These are phyloP conservation scores for Sesia bembeciformis DNA, from an alignment of 2,888 invertebrate species.

Conservation along the genomic window DNA sequence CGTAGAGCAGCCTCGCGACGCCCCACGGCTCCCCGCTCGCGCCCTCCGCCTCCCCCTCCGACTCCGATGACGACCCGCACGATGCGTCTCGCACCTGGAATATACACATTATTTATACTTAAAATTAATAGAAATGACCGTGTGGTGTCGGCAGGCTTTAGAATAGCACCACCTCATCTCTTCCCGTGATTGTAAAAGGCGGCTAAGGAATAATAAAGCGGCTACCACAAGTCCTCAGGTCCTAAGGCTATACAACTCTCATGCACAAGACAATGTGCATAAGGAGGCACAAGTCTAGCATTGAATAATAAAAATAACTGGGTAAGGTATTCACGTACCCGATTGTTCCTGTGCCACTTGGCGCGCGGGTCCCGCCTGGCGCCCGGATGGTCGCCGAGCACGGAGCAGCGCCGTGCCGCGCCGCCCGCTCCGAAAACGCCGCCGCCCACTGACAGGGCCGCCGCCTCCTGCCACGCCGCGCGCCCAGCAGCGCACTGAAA, in stretches of 20 bases:
- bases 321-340: slow-evolving; percentile 70
- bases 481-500: slow-evolving; percentile 86
- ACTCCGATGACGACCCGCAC: slow-evolving; percentile 82
- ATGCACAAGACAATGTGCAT: too few species aligned
- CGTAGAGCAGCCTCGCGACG: slow-evolving; percentile 88
- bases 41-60: slow-evolving; percentile 79
- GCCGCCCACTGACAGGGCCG: slow-evolving; percentile 61
- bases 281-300: too few species aligned
- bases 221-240: too few species aligned
- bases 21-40: slow-evolving; percentile 83
- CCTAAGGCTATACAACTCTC: too few species aligned
- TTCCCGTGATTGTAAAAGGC: too few species aligned
- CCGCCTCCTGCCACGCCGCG: slow-evolving; percentile 86
- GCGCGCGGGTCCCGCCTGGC: slow-evolving; percentile 57
- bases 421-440: slow-evolving; percentile 70
- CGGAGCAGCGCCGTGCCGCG: slow-evolving; percentile 71
- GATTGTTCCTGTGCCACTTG: slow-evolving; percentile 93
- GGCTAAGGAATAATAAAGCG: too few species aligned
- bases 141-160: too few species aligned
- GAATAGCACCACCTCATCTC: too few species aligned
- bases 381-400: slow-evolving; percentile 79
- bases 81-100: slow-evolving; percentile 89
- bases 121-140: too few species aligned
- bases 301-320: too few species aligned
- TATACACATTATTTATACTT: neutral